Evolutionary conservation across 2,888 invertebrate species (phyloP), one percentile per base, ranked within the genome.

Genomic region (Pristionchus exspectatus): DNA sequence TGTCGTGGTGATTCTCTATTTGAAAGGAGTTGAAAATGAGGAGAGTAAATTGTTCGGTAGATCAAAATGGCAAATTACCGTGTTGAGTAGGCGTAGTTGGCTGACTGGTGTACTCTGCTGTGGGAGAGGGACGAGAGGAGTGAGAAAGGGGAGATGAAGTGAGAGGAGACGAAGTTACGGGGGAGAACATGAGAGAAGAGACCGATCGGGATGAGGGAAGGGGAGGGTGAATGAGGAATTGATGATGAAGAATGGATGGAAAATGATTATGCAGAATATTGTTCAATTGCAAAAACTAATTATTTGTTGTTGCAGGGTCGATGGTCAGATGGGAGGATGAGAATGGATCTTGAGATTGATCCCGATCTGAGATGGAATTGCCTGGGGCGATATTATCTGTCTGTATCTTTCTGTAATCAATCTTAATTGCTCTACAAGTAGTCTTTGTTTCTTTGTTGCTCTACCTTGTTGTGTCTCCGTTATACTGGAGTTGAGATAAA

Each of bases 21-120:
- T 10, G 44, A 50, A 50, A n/a, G 14, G 24, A 27, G 30, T 33
- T 14, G 72, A 12, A 24, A 30, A 16, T 24, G n/a, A 66, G 66
- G 27, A 24, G 27, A 66, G 66, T 66, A n/a, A 27, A 12, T 30
- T 30, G 12, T 72, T 72, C 7, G 18, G 30, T 16, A 72, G 30
- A 18, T 72, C 18, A 14, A 72, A 18, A 3, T 4, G 33, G 27
- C 33, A 30, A 66, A n/a, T 72, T 12, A 44, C 77, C 77, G 77
- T 77, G 77, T 44, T 77, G 50, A 4, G 77, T 77, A n/a, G 77
- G 77, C 24, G 77, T 77, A 12, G 77, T 44, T 7, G 77, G 77
- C 38, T 44, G 44, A 44, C 44, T 77, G 50, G 77, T 77, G 77
- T 77, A 77, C n/a, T 77, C 44, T 44, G 77, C 77, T 50, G 77